Percentiles rank a stretch among this genome's conserved stretches.
Evolutionary conservation across 2,113 vertebrate genomes (phyloP).

Genomic region (Lonchura striata): DNA sequence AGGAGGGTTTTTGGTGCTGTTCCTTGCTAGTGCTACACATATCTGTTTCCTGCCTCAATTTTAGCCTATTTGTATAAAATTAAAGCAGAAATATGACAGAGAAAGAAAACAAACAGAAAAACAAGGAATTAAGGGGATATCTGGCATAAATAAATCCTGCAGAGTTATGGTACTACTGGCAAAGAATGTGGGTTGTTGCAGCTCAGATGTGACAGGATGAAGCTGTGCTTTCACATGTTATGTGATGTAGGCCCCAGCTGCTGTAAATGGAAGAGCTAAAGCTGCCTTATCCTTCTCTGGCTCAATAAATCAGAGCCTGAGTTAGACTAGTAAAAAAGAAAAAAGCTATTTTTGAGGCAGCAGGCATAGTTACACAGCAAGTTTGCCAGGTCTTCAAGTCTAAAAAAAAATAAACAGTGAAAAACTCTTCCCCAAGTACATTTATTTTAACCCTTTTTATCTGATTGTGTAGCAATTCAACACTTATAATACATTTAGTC

Average conservation of each 20-base stretch:
- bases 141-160: background rate
- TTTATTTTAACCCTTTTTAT: slow-evolving; percentile 13
- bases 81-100: background rate
- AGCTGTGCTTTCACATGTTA: background rate
- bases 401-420: slow-evolving; percentile 12
- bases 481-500: background rate
- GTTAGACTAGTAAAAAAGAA: slow-evolving; percentile 5
- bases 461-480: background rate
- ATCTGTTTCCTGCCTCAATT: background rate
- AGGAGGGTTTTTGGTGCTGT: background rate
- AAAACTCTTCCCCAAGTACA: background rate
- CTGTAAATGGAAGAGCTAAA: slow-evolving; percentile 41
- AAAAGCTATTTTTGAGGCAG: slow-evolving; percentile 23
- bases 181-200: background rate
- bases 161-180: background rate
- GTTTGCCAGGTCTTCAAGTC: background rate
- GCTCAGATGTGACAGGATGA: background rate
- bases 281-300: slow-evolving; percentile 2
- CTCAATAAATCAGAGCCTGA: slow-evolving; percentile 28
- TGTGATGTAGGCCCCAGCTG: slow-evolving; percentile 1
- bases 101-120: background rate
- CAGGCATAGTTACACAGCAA: background rate
- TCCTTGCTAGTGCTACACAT: background rate
- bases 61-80: background rate
- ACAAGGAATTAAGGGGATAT: background rate